Evolutionary conservation across 1,140 invertebrate species (phyloP), one percentile per base, ranked within the genome.

Genomic region (Homalodisca vitripennis): DNA sequence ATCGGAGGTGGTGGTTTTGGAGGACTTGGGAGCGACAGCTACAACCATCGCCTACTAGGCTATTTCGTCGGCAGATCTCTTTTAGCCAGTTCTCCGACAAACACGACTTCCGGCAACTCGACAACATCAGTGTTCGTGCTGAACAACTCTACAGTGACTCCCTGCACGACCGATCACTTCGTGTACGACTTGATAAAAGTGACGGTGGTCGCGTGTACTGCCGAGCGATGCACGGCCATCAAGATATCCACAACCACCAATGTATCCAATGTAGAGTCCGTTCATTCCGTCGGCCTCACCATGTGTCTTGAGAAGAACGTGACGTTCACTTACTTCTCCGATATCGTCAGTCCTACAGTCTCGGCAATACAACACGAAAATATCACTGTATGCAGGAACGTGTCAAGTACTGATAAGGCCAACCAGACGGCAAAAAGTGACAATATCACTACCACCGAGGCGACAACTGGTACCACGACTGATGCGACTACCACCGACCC

Each of bases 81-180:
- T n/a, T n/a, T n/a, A n/a, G n/a, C n/a, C n/a, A 26, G 29, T 6
- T 27, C 22, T 12, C 14, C 24, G n/a, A 60, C 13, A 6, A 60
- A 13, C 10, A 10, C 55, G 6, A 1, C 10, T 3, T 26, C 14
- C 22, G 24, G 29, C 55, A 53, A 53, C 48, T 60, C 55, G 3
- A 22, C 55, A 2, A 60, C 22, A 27, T 51, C 48, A 3, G 27
- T 60, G 2, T 60, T 60, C 26, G 10, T 60, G 6, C 55, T 60
- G 2, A 60, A 60, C 26, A 60, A 60, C 55, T 27, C 26, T 6
- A 60, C 55, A 22, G 55, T 60, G 1, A 60, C 55, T 13, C 55
- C 55, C 3, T 60, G 55, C 55, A 60, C 55, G 24, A 60, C 55
- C 2, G 55, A 60, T n/a, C 55, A 60, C 55, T 60, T 60, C 55